Conservation (phyloP, 2,888 invertebrate species). For the Drosophila phalerata region DNA sequence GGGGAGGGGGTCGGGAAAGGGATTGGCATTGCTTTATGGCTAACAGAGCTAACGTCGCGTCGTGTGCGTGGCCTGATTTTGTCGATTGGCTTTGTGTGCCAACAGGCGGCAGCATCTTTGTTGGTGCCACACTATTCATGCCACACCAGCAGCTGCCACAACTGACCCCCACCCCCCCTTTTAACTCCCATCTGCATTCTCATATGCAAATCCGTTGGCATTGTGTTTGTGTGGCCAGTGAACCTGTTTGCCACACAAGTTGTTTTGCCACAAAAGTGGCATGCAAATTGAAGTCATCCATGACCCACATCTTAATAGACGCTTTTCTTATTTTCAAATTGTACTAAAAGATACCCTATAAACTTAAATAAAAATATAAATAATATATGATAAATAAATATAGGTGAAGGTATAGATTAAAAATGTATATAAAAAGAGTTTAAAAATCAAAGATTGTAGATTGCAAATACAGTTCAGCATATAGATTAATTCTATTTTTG, state of each 20-base stretch:
- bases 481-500: not conserved
- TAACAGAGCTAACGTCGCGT: constrained; percentile 28
- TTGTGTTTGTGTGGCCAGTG: constrained; percentile 27
- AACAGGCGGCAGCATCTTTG: constrained; percentile 61
- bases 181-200: not conserved
- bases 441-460: not conserved
- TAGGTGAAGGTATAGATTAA: not conserved
- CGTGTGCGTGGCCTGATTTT: constrained; percentile 79
- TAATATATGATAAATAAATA: not conserved
- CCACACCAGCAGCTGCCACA: constrained; percentile 12
- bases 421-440: not conserved
- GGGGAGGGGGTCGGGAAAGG: not conserved
- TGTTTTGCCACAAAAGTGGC: constrained; percentile 11
- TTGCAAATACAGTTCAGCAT: not conserved
- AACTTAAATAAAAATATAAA: not conserved
- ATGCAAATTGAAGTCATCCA: constrained; percentile 11
- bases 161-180: not conserved
- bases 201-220: constrained; percentile 43
- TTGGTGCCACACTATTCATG: constrained; percentile 32
- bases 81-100: constrained; percentile 79
- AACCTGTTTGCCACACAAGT: constrained; percentile 10
- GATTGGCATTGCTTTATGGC: constrained; percentile 27
- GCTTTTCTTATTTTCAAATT: not conserved
- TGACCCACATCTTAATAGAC: constrained; percentile 44
- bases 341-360: constrained; percentile 5